Conservation (phyloP, 2,797 vertebrate genomes). For the Podarcis lilfordi region DNA sequence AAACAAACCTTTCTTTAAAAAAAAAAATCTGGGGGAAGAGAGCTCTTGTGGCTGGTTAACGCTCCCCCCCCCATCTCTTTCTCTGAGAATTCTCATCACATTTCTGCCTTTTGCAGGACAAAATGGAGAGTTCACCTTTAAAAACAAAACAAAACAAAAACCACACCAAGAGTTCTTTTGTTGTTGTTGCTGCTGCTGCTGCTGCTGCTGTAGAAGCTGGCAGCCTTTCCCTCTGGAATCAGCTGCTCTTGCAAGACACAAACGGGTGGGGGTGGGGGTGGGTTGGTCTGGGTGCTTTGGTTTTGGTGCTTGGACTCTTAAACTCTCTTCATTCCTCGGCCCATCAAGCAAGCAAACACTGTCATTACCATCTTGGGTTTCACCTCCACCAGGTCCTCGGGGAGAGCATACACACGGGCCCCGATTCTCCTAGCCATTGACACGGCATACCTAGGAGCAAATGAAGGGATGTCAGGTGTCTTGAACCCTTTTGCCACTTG, state of each 20-base stretch:
- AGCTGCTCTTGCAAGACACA: slow-evolving; percentile 74
- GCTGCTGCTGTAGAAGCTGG: slow-evolving; percentile 46
- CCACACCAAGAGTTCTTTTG: slow-evolving; percentile 75
- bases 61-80: slow-evolving; percentile 61
- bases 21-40: slow-evolving; percentile 59
- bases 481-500: too few species aligned
- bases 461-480: too few species aligned
- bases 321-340: slow-evolving; percentile 91
- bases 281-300: slow-evolving; percentile 47
- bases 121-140: slow-evolving; percentile 76
- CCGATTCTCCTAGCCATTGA: slow-evolving; percentile 98
- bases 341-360: slow-evolving; percentile 97
- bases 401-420: slow-evolving; percentile 92
- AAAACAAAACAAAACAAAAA: neutral
- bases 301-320: slow-evolving; percentile 69
- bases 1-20: slow-evolving; percentile 45
- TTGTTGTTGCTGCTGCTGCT: neutral
- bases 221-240: slow-evolving; percentile 78
- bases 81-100: slow-evolving; percentile 59
- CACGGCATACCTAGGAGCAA: slow-evolving; percentile 85
- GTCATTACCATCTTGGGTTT: slow-evolving; percentile 99
- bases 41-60: slow-evolving; percentile 68
- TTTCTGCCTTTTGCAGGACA: slow-evolving; percentile 77
- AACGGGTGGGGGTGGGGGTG: slow-evolving; percentile 62
- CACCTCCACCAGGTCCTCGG: slow-evolving; percentile 93